These are phyloP conservation scores for Brachyalestes nurse DNA, from an alignment of 2,797 vertebrate species.

Conservation along the genomic window DNA sequence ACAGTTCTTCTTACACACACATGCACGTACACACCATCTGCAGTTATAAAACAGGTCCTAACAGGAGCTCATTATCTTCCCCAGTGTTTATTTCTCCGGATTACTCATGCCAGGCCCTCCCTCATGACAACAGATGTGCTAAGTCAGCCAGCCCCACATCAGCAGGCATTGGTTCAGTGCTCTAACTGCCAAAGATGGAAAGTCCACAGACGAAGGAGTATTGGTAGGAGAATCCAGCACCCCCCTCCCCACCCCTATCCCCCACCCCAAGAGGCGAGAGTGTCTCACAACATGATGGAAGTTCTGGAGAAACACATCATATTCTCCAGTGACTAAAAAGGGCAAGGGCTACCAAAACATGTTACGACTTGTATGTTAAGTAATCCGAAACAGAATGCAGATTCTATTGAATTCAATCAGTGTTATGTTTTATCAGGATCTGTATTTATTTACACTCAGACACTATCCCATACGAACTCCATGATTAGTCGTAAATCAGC, in stretches of 20 bases:
- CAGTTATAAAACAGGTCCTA: slow-evolving; percentile 24
- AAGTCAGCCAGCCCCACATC: slow-evolving; percentile 21
- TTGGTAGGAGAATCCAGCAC: not conserved
- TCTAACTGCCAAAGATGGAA: slow-evolving; percentile 24
- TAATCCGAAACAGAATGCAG: no score
- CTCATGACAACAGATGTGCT: slow-evolving; percentile 1
- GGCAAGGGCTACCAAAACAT: not conserved
- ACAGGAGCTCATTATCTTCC: slow-evolving; percentile 15
- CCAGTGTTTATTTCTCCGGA: slow-evolving; percentile 4
- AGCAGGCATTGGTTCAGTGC: slow-evolving; percentile 14
- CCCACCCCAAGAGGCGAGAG: not conserved
- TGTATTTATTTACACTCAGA: no score
- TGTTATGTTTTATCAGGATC: no score
- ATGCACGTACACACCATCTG: slow-evolving; percentile 17
- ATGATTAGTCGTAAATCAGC: no score
- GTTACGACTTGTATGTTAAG: no score
- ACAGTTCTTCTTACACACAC: not conserved
- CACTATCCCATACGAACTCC: no score
- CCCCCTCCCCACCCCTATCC: not conserved
- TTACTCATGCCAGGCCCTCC: not conserved
- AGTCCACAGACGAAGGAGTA: not conserved
- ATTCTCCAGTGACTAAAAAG: slow-evolving; percentile 27
- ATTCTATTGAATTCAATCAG: no score
- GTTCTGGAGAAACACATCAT: slow-evolving; percentile 50
- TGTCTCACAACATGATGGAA: slow-evolving; percentile 28